Conservation (phyloP, 2,113 vertebrate genomes). For the Gyps fulvus region DNA sequence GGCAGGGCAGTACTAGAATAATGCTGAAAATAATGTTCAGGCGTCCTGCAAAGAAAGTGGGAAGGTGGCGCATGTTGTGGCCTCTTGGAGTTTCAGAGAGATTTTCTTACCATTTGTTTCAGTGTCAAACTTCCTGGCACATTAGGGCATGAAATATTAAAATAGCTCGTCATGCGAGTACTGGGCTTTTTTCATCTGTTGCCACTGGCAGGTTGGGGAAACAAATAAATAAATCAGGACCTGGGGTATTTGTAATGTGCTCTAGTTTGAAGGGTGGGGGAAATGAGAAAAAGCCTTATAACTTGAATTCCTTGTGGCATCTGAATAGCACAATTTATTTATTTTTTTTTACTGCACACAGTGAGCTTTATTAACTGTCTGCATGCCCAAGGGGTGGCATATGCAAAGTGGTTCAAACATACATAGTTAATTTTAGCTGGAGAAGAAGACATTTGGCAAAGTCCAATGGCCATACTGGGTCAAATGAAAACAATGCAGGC, state of each 20-base stretch:
- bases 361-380: background rate
- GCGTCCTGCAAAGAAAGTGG: background rate
- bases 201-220: background rate
- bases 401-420: background rate
- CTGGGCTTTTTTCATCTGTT: background rate
- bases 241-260: background rate
- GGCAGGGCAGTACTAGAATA: background rate
- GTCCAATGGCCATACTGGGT: background rate
- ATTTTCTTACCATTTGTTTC: background rate
- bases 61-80: background rate
- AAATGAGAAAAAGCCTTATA: background rate
- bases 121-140: background rate
- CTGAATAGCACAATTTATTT: background rate
- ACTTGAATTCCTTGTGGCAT: background rate
- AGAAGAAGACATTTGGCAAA: background rate
- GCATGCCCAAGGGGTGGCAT: accelerated
- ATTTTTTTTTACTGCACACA: background rate
- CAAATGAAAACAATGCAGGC: background rate
- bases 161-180: background rate
- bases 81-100: background rate
- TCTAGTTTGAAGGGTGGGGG: background rate
- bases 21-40: background rate
- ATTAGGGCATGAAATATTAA: background rate
- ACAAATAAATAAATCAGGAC: background rate
- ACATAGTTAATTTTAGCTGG: background rate